phyloP scores from a whole-genome alignment of 1,140 invertebrate genomes.

The Zophobas atratus region DNA sequence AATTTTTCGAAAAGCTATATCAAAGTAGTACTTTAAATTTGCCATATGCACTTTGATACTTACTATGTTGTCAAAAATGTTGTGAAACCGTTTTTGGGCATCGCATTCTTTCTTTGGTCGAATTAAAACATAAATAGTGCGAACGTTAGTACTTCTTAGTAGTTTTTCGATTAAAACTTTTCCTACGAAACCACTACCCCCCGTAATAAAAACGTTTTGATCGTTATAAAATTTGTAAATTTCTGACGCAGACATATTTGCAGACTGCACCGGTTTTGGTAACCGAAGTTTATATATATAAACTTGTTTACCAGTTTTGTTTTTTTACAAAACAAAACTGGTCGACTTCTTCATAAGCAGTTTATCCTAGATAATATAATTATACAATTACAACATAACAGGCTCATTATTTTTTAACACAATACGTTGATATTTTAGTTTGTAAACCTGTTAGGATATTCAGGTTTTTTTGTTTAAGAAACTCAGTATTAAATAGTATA shows the following conservation, averaged over 20 bases:
- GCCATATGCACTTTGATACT: slow-evolving; percentile 56
- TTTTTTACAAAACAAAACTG: no score
- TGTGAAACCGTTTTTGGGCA: slow-evolving; percentile 74
- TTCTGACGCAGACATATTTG: background rate
- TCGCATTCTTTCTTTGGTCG: slow-evolving; percentile 83
- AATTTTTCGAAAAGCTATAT: slow-evolving; percentile 45
- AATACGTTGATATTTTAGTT: no score
- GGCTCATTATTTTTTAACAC: no score
- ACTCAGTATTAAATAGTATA: no score
- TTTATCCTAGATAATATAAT: no score
- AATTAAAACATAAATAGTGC: slow-evolving; percentile 82
- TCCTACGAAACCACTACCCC: slow-evolving; percentile 81
- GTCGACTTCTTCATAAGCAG: no score
- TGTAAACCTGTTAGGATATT: no score
- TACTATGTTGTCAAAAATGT: slow-evolving; percentile 75
- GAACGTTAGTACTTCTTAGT: slow-evolving; percentile 78
- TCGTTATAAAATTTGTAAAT: slow-evolving; percentile 71
- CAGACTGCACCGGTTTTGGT: background rate
- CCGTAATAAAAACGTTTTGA: slow-evolving; percentile 75
- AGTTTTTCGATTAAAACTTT: slow-evolving; percentile 86
- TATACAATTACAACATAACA: no score
- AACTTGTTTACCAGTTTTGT: no score
- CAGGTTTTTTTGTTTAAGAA: no score
- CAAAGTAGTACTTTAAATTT: slow-evolving; percentile 6
- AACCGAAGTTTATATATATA: no score